Evolutionary conservation across 2,888 invertebrate species (phyloP), one percentile per base, ranked within the genome.

Genomic region (Xanthia icteritia): DNA sequence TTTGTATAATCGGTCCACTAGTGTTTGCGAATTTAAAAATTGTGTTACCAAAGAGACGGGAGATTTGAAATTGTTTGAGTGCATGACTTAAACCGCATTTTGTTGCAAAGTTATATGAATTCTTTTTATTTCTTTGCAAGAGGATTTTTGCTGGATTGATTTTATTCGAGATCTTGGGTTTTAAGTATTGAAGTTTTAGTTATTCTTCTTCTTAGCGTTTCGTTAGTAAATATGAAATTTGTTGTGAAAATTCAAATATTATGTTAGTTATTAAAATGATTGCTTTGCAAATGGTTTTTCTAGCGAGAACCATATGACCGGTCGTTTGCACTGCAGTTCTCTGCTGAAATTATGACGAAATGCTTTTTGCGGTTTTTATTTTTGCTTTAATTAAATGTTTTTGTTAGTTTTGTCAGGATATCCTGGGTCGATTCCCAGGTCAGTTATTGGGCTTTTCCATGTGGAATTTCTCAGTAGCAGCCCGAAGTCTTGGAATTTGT

Each of bases 11-110:
- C 79, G 69, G 36, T 74, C 31, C 48, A 13, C 73, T 86, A 39
- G 58, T 81, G 66, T 79, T 86, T 73, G 63, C n/a, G 71, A 70
- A 84, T 76, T 76, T 54, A 73, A 84, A 84, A 76, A 80, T 67
- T 75, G 51, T 67, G 61, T 76, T 70, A n/a, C 65, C 31, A 60
- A 48, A 69, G 74, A 67, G 48, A 60, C 23, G 56, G 68, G 39
- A 42, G 54, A 60, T 51, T 23, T 66, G 27, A n/a, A 79, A 68
- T 74, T 71, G 63, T 84, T 72, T 58, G 56, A 82, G 23, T 54
- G n/a, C 23, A 48, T 31, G 27, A 42, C 23, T 64, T 58, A 42
- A 64, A 20, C 13, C 31, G 27, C 42, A 63, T 60, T 68, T 83
- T 68, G 45, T 48, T 61, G 31, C n/a, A 23, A 72, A 76, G 31